These are phyloP conservation scores for Pluvianellus socialis DNA, from an alignment of 2,113 vertebrate species.

Conservation along the genomic window DNA sequence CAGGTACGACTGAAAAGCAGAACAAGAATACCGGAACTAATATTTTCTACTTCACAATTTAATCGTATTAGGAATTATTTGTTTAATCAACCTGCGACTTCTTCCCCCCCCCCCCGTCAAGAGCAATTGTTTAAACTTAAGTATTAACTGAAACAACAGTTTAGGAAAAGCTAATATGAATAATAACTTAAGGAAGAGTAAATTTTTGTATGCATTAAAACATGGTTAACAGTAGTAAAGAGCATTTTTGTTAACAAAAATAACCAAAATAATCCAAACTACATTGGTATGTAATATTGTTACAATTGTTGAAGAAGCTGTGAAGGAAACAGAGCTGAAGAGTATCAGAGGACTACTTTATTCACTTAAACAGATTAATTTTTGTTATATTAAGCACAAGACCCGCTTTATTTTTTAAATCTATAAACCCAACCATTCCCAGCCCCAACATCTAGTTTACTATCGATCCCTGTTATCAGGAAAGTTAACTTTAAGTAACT, in stretches of 20 bases:
- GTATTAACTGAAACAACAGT: neutral
- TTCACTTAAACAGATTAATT: neutral
- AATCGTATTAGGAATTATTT: neutral
- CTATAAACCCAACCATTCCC: neutral
- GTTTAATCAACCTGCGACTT: neutral
- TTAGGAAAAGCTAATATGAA: neutral
- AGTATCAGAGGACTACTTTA: neutral
- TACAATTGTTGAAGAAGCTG: neutral
- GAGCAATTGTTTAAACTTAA: neutral
- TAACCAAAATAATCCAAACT: neutral
- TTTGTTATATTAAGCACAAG: neutral
- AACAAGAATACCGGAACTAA: too few species aligned
- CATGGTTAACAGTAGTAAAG: neutral
- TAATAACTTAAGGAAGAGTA: too few species aligned
- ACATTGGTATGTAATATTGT: rapidly evolving
- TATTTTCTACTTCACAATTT: neutral
- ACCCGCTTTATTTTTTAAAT: neutral
- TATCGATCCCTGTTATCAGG: rapidly evolving
- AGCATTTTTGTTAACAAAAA: neutral
- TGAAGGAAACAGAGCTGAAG: neutral
- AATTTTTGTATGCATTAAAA: neutral
- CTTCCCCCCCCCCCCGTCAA: neutral
- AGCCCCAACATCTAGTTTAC: neutral
- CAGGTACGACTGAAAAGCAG: neutral
- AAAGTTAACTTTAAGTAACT: neutral